phyloP scores from a whole-genome alignment of 2,888 invertebrate genomes.

The Schizotus pectinicornis region DNA sequence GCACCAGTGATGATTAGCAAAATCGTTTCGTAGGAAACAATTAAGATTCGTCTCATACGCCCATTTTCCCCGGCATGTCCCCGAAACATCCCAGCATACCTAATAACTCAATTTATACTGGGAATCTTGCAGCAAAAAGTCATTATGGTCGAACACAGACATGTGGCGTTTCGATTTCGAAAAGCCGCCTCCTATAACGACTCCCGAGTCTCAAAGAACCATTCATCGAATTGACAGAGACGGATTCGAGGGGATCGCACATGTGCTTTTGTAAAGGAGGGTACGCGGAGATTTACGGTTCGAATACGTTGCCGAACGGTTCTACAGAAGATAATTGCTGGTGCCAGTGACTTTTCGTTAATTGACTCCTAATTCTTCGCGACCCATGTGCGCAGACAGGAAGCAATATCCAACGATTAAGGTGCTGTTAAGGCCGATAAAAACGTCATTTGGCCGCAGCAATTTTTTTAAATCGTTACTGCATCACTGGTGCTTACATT shows the following conservation, averaged over 20 bases:
- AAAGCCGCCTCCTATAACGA: too few species aligned
- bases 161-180: conserved; percentile 33
- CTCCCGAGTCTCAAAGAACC: conserved; percentile 24
- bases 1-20: neutral
- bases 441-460: neutral
- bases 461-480: neutral
- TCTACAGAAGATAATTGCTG: too few species aligned
- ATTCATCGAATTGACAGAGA: conserved; percentile 44
- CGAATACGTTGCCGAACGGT: neutral
- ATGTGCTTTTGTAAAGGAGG: conserved; percentile 22
- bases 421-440: neutral
- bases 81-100: conserved; percentile 13
- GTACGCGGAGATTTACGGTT: neutral
- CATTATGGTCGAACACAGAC: conserved; percentile 18
- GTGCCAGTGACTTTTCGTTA: too few species aligned
- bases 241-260: conserved; percentile 25
- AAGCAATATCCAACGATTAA: neutral
- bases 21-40: neutral
- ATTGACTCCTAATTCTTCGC: too few species aligned
- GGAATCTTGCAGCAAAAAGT: conserved; percentile 9
- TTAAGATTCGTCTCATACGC: conserved; percentile 20
- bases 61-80: conserved; percentile 9
- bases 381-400: neutral
- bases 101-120: conserved; percentile 28
- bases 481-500: neutral